These are phyloP conservation scores for Erpornis zantholeuca DNA, from an alignment of 2,113 vertebrate genomes.

Conservation along the genomic window DNA sequence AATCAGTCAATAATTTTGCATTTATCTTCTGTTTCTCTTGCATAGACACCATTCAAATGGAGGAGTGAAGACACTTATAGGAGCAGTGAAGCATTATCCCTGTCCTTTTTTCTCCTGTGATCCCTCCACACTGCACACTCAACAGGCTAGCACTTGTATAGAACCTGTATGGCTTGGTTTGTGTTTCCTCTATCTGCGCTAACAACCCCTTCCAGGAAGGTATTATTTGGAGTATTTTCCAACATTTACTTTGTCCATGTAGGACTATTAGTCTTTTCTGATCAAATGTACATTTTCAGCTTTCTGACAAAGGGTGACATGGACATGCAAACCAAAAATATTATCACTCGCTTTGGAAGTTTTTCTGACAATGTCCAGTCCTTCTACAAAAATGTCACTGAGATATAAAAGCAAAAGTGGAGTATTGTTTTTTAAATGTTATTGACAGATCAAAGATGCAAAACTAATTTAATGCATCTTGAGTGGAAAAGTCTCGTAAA, in stretches of 20 bases:
- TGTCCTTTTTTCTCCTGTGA: neutral
- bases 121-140: neutral
- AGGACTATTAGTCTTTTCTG: neutral
- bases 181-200: neutral
- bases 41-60: neutral
- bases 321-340: neutral
- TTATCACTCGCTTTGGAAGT: neutral
- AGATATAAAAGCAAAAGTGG: neutral
- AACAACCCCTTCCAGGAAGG: neutral
- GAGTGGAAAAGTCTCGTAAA: conserved; percentile 17
- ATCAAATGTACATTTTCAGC: neutral
- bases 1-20: neutral
- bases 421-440: neutral
- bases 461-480: neutral
- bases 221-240: neutral
- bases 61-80: too few relatives aligned
- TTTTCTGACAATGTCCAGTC: neutral
- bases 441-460: neutral
- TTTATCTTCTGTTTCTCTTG: neutral
- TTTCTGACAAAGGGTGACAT: neutral
- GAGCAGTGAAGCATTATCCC: neutral
- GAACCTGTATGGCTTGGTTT: neutral
- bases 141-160: neutral
- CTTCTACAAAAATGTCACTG: neutral
- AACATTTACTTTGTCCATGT: neutral